Evolutionary conservation across 2,113 vertebrate genomes (phyloP), one percentile per base, ranked within the genome.

Genomic region (Percopsis transmontana): DNA sequence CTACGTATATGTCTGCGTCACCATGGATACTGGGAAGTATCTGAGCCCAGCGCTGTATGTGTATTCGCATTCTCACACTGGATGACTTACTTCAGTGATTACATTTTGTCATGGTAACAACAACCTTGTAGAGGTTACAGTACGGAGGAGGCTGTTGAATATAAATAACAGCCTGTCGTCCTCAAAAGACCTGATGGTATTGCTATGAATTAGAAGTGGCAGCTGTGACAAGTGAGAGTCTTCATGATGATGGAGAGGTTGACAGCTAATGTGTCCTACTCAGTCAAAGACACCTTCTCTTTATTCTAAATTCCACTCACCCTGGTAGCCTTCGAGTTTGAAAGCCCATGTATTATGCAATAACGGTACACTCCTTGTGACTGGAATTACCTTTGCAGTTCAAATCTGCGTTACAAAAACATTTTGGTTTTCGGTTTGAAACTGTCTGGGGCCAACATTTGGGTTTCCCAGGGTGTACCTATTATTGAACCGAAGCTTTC

Each of bases 21-120:
- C 74, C 59, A 80, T 74, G 70, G 80, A 73, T 47, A 83, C 70
- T 0, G 45, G 21, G 74, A 58, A 71, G 44, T 60, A 79, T 71
- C 39, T 21, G 39, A 44, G 59, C 68, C 15, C 15, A 42, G 74
- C 71, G 66, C 38, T 53, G 48, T 44, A 12, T 53, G 51, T 24
- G 61, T 7, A 48, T 38, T 61, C 58, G 55, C n/a, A 52, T 58
- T 52, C 3, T 14, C 56, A 18, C n/a, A 12, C 48, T 18, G 24
- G 57, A 70, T 42, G 23, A 44, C 52, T 50, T 58, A 51, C 18
- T 58, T 12, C 42, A 45, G 13, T 48, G 52, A 27, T 50, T 18
- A 13, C 41, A 14, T 58, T 45, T 64, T 0, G 55, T 70, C 66
- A 77, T 67, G 62, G 66, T 15, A 67, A 77, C 79, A 12, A 45